These are phyloP conservation scores for Oreortyx pictus DNA, from an alignment of 2,797 vertebrate genomes.

Conservation along the genomic window DNA sequence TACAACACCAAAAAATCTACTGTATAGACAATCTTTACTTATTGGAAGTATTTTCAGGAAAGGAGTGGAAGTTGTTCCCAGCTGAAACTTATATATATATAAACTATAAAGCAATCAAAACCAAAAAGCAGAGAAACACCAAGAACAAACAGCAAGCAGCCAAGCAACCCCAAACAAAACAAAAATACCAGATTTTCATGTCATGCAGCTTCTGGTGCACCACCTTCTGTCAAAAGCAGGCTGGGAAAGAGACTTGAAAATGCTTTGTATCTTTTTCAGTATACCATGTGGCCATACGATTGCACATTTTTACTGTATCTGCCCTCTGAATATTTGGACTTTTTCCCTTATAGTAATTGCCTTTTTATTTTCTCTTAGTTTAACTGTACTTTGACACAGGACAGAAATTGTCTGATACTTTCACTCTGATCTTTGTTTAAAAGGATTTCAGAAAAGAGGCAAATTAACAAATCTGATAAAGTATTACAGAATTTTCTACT, in stretches of 20 bases:
- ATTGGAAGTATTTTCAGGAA: neutral
- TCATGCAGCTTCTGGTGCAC: neutral
- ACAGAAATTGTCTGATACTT: neutral
- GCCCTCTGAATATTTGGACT: neutral
- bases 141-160: neutral
- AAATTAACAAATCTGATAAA: neutral
- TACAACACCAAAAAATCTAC: neutral
- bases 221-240: neutral
- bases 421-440: neutral
- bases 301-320: neutral
- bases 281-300: neutral
- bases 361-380: neutral
- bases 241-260: neutral
- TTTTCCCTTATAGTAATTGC: neutral
- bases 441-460: neutral
- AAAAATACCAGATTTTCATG: neutral
- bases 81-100: neutral
- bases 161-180: neutral
- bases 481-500: neutral
- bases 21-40: neutral
- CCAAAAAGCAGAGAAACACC: neutral
- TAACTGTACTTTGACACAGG: neutral
- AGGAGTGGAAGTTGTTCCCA: neutral
- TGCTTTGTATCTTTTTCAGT: neutral
- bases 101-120: neutral